phyloP scores from a whole-genome alignment of 2,888 invertebrate species.

The Cosmia trapezina region DNA sequence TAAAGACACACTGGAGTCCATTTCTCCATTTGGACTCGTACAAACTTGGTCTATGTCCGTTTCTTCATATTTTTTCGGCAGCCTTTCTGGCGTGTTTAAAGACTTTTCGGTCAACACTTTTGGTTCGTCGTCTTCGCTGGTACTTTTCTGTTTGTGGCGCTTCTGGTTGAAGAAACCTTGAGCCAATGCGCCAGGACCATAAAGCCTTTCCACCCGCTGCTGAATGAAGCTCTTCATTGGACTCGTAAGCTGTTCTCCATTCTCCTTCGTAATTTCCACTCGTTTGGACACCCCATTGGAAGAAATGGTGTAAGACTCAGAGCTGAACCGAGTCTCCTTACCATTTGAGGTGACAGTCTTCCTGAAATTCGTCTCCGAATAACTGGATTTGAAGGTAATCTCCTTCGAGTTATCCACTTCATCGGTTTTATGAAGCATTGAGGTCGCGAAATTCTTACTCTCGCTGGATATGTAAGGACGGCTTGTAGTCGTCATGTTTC shows the following conservation, averaged over 20 bases:
- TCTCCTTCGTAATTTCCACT: slow-evolving; percentile 87
- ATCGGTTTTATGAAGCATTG: slow-evolving; percentile 86
- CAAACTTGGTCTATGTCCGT: slow-evolving; percentile 76
- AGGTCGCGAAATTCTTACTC: slow-evolving; percentile 84
- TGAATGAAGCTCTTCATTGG: slow-evolving; percentile 95
- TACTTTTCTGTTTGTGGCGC: slow-evolving; percentile 86
- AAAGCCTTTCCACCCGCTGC: slow-evolving; percentile 96
- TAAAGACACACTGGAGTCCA: slow-evolving; percentile 83
- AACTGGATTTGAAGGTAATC: slow-evolving; percentile 86
- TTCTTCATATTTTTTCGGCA: slow-evolving; percentile 77
- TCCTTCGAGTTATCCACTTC: slow-evolving; percentile 86
- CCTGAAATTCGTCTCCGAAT: slow-evolving; percentile 87
- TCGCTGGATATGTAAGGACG: slow-evolving; percentile 84
- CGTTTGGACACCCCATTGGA: slow-evolving; percentile 86
- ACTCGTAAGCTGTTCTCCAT: slow-evolving; percentile 85
- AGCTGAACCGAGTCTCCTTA: slow-evolving; percentile 79
- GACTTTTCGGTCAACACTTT: slow-evolving; percentile 85
- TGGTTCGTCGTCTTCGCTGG: slow-evolving; percentile 82
- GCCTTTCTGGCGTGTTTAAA: slow-evolving; percentile 81
- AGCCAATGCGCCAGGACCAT: slow-evolving; percentile 96
- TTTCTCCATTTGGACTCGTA: slow-evolving; percentile 79
- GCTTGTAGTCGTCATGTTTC: slow-evolving; percentile 86
- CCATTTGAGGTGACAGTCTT: slow-evolving; percentile 83
- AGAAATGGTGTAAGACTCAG: slow-evolving; percentile 87
- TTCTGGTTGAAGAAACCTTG: slow-evolving; percentile 95